Conservation (phyloP, 2,888 invertebrate species). For the Melanostoma mellinum region DNA sequence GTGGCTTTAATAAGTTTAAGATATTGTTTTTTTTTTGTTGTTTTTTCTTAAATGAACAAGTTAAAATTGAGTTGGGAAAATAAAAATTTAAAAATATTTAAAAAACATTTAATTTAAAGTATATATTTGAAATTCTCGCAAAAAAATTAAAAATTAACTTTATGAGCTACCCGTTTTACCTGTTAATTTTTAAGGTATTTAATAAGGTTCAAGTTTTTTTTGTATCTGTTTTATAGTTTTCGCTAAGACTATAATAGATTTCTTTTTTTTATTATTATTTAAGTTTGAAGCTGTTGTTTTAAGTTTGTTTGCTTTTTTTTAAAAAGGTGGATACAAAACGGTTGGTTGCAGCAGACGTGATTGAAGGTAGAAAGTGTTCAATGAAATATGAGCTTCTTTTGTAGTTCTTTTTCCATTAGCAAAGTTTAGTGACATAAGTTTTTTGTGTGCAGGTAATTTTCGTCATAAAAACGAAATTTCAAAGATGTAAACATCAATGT, state of each 20-base stretch:
- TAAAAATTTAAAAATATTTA: conserved; percentile 15
- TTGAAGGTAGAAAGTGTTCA: too few relatives aligned
- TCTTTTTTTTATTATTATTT: conserved; percentile 17
- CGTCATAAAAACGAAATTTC: too few relatives aligned
- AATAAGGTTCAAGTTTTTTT: conserved; percentile 71
- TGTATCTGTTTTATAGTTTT: conserved; percentile 66
- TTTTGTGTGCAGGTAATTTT: too few relatives aligned
- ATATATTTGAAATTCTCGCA: conserved; percentile 43
- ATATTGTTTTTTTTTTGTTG: conserved; percentile 27
- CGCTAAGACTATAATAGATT: conserved; percentile 19
- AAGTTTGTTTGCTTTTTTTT: conserved; percentile 18
- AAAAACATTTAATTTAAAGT: conserved; percentile 21
- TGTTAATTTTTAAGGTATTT: conserved; percentile 76
- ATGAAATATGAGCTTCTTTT: too few relatives aligned
- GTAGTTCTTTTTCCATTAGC: too few relatives aligned
- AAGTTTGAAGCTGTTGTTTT: conserved; percentile 20
- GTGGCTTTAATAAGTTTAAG: conserved; percentile 69
- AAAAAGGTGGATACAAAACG: conserved; percentile 1
- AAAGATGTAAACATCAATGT: too few relatives aligned
- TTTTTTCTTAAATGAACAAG: conserved; percentile 1
- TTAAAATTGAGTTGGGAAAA: conserved; percentile 24
- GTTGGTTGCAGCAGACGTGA: too few relatives aligned
- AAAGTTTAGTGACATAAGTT: too few relatives aligned
- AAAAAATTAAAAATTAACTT: conserved; percentile 51
- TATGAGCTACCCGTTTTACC: conserved; percentile 81